Evolutionary conservation across 2,888 invertebrate species (phyloP), one percentile per base, ranked within the genome.

Genomic region (Anagyrus pseudococci): DNA sequence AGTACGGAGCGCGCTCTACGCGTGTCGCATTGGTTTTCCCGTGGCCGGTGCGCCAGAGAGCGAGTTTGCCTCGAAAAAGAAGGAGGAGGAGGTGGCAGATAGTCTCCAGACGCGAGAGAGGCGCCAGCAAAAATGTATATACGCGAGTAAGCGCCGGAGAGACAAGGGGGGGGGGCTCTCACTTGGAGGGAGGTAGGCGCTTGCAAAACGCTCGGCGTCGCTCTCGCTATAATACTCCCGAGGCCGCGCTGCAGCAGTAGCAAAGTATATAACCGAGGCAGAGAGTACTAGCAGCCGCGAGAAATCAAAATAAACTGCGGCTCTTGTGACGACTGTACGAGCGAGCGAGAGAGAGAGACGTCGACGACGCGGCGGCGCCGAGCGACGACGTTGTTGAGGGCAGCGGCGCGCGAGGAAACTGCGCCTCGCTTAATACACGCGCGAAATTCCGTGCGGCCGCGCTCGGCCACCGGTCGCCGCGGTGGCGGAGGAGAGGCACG

Each of bases 221-320:
- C 33, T 2, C 33, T 29, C 29, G 33, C 33, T 37, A 8, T 29
- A 29, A 4, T 29, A 29, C 29, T 29, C 33, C 15, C 33, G 33
- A 37, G 33, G 33, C 33, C 33, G 33, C 10, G 33, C 33, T 37
- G 15, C 15, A 17, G 17, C 17, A 43, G 43, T 17, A 33, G 43
- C 43, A 43, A 17, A 17, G 17, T 43, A 43, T 43, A 33, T 33
- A 33, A 33, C 33, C 33, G 33, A 33, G 8, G 33, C 33, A 13
- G 33, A 6, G 13, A 33, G 33, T 7, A 8, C 33, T 33, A 6
- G 33, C 33, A 13, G 13, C 8, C 20, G 17, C 43, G 43, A 15
- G 43, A 58, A 52, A 49, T 56, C 19, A 41, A 59, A 59, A 54
- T 59, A 40, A 53, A 44, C 43, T 43, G 23, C 37, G n/a, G 2